Conservation (phyloP, 1,140 invertebrate species). For the Pararge aegeria region DNA sequence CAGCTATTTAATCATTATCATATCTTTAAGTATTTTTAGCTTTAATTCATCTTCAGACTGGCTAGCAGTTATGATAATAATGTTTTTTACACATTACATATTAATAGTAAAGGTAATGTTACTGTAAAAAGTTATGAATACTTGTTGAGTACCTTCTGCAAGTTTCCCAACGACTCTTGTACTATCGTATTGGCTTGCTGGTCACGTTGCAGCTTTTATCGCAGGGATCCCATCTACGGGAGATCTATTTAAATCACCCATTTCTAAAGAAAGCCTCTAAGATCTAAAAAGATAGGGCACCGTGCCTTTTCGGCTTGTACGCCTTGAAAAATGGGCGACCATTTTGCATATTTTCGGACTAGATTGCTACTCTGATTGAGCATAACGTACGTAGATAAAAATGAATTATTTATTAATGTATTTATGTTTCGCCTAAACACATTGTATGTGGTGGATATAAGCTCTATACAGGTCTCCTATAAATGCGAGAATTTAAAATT, state of each 20-base stretch:
- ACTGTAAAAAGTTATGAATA: too few species aligned
- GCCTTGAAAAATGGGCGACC: conserved; percentile 7
- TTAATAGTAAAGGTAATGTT: too few species aligned
- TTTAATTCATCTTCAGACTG: too few species aligned
- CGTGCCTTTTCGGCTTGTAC: conserved; percentile 7
- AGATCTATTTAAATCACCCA: conserved; percentile 33
- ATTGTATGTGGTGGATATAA: too few species aligned
- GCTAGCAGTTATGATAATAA: too few species aligned
- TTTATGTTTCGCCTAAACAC: too few species aligned
- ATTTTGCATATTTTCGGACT: background rate
- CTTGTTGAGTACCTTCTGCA: background rate
- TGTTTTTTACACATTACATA: too few species aligned
- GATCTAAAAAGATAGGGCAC: conserved; percentile 19
- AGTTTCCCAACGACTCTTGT: background rate
- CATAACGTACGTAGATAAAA: background rate
- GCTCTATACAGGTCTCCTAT: too few species aligned
- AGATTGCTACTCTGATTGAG: background rate
- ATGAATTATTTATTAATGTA: too few species aligned
- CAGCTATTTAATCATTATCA: too few species aligned
- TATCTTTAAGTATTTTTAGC: too few species aligned
- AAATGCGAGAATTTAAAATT: too few species aligned
- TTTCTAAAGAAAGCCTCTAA: conserved; percentile 22
- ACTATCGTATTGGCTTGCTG: conserved; percentile 7
- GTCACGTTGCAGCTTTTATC: conserved; percentile 30
- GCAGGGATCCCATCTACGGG: conserved; percentile 21